These are phyloP conservation scores for Hydra vulgaris DNA, from an alignment of 30 jellyfish, hydroid and myxozoan species.

Conservation along the genomic window DNA sequence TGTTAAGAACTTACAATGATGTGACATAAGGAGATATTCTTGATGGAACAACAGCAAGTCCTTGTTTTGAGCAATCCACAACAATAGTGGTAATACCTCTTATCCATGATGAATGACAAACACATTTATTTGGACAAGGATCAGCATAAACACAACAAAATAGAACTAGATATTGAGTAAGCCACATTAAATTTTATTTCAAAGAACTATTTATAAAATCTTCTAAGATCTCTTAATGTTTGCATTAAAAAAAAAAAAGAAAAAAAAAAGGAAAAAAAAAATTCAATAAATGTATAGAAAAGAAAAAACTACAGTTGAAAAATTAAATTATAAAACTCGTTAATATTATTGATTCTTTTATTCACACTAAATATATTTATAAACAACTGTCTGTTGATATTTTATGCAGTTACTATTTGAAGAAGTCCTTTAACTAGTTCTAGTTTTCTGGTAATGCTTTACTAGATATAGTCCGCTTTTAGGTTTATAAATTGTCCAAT, in stretches of 20 bases:
- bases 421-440: too few relatives aligned
- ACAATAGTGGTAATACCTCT: constrained; percentile 75
- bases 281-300: too few relatives aligned
- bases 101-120: constrained; percentile 86
- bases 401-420: not conserved
- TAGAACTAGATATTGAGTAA: constrained; percentile 6
- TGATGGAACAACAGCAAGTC: constrained; percentile 46
- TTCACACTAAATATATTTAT: not conserved
- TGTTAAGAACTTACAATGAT: constrained; percentile 43
- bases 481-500: too few relatives aligned
- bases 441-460: too few relatives aligned
- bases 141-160: not conserved
- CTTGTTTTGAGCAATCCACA: constrained; percentile 68
- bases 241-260: too few relatives aligned
- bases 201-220: too few relatives aligned
- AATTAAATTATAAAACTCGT: not conserved
- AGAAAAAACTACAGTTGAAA: not conserved
- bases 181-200: not conserved
- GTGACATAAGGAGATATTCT: constrained; percentile 51
- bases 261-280: too few relatives aligned
- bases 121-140: constrained; percentile 65
- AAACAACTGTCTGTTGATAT: not conserved
- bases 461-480: too few relatives aligned
- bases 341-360: not conserved
- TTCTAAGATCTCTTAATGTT: too few relatives aligned